Conservation (phyloP, 2,888 invertebrate species). For the Oeneis ivallda region DNA sequence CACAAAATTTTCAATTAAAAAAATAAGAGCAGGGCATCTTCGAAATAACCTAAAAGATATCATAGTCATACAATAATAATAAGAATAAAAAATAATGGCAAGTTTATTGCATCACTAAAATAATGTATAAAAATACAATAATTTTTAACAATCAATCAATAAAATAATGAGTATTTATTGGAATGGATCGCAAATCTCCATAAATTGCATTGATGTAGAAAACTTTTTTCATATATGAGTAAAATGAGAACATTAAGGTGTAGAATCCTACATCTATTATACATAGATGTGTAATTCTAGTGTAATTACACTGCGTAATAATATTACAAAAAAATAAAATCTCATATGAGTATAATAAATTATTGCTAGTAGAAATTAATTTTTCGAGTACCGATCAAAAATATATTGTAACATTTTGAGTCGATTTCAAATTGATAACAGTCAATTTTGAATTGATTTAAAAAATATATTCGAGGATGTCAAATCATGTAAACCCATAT, state of each 20-base stretch:
- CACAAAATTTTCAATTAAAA: neutral
- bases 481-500: neutral
- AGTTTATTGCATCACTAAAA: constrained; percentile 38
- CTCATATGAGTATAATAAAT: neutral
- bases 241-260: neutral
- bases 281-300: no score
- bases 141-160: constrained; percentile 14
- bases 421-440: neutral
- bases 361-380: neutral
- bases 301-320: neutral
- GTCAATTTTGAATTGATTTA: neutral
- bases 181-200: constrained; percentile 13
- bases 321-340: neutral
- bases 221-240: neutral
- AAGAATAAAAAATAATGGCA: constrained; percentile 50
- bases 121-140: constrained; percentile 17
- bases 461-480: neutral
- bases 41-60: constrained; percentile 15
- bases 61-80: constrained; percentile 8
- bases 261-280: neutral
- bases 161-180: constrained; percentile 19
- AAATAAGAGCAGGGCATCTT: no score
- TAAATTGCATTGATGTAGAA: neutral
- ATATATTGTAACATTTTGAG: neutral
- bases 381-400: neutral